A percentile compares a stretch with the other conserved stretches of the same genome.
These are phyloP conservation scores for Antitype chi DNA, from an alignment of 2,888 invertebrate species.

Conservation along the genomic window DNA sequence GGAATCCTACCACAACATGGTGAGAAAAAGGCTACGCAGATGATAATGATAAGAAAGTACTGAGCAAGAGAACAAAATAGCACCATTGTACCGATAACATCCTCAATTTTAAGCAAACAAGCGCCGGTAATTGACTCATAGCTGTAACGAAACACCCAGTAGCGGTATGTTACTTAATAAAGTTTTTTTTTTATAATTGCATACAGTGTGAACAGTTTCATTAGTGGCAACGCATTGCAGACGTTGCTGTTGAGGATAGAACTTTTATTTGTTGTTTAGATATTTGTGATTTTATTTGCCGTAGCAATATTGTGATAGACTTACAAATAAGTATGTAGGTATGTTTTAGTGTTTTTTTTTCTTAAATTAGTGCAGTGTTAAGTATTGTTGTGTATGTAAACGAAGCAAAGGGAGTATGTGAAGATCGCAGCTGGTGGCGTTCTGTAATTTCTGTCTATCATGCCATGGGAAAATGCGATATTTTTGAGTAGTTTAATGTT, in stretches of 20 bases:
- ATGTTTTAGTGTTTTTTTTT: neutral
- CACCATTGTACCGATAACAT: neutral
- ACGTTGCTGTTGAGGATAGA: conserved; percentile 6
- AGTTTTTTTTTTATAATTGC: conserved; percentile 60
- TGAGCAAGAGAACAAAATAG: neutral
- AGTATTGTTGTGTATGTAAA: neutral
- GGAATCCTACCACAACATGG: neutral
- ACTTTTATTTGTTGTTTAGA: conserved; percentile 26
- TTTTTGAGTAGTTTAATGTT: too few species aligned
- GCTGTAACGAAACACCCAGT: conserved; percentile 29
- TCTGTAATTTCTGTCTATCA: neutral
- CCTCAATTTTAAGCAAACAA: conserved; percentile 13
- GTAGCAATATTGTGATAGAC: neutral
- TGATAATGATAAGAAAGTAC: neutral
- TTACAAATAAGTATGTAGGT: neutral
- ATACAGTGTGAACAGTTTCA: conserved; percentile 67
- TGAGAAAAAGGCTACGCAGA: neutral
- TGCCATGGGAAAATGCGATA: too few species aligned
- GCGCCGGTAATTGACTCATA: conserved; percentile 40
- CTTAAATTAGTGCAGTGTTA: neutral
- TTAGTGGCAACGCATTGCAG: conserved; percentile 65
- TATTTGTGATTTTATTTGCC: neutral
- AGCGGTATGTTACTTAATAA: conserved; percentile 57
- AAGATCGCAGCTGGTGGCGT: neutral
- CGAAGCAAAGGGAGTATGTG: neutral